phyloP scores from a whole-genome alignment of 1,140 invertebrate genomes.

The Ridgeia piscesae region DNA sequence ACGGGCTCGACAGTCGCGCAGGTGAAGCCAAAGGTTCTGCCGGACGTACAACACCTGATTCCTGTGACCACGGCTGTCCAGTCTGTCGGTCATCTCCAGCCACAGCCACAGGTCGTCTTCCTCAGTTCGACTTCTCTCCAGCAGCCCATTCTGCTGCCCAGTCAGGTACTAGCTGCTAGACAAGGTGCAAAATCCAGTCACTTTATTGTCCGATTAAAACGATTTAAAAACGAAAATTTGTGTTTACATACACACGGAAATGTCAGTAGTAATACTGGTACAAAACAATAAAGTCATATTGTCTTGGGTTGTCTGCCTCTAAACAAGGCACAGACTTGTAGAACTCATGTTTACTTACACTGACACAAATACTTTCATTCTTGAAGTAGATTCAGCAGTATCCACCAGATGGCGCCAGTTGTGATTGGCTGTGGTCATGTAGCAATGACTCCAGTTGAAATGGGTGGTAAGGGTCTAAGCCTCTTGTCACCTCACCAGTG shows the following conservation, averaged over 20 bases:
- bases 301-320: background rate
- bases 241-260: no score
- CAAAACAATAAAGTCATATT: no score
- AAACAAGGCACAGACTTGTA: background rate
- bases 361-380: no score
- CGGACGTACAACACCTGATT: background rate
- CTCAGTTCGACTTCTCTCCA: constrained; percentile 20
- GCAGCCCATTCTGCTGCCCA: constrained; percentile 27
- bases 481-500: no score
- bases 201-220: no score
- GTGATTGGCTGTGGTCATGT: background rate
- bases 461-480: no score
- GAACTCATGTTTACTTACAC: background rate
- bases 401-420: background rate
- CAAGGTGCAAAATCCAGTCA: no score
- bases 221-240: no score
- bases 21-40: background rate
- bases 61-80: background rate
- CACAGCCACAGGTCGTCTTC: constrained; percentile 19
- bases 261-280: no score
- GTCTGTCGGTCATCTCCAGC: background rate
- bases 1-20: background rate
- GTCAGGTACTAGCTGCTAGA: constrained; percentile 63
- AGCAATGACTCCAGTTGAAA: background rate
- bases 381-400: no score